A percentile compares a stretch with the other conserved stretches of the same genome.
Evolutionary conservation across 2,797 vertebrate genomes (phyloP).

Genomic region (Notamacropus eugenii): DNA sequence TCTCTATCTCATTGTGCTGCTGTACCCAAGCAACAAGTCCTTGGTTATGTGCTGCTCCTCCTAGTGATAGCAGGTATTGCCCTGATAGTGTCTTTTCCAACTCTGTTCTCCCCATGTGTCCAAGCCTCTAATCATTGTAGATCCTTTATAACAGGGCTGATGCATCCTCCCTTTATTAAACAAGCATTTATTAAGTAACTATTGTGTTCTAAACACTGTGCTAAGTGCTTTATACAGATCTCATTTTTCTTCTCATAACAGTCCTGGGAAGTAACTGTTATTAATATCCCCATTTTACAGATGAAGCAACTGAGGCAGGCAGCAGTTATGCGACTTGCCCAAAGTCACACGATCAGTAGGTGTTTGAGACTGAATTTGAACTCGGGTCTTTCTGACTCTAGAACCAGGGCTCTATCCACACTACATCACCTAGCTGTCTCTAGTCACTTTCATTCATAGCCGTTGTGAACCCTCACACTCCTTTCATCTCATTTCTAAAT

Average conservation of each 20-base stretch:
- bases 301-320: background rate
- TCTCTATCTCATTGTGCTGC: background rate
- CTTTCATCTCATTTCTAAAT: conserved; percentile 7
- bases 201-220: background rate
- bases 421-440: background rate
- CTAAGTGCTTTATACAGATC: background rate
- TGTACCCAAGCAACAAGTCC: background rate
- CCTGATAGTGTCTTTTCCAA: background rate
- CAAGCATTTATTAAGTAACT: background rate
- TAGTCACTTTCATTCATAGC: conserved; percentile 1
- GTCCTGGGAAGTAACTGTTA: background rate
- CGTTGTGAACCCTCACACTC: conserved; percentile 18
- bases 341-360: background rate
- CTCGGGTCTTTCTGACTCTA: background rate
- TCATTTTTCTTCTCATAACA: background rate
- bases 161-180: background rate
- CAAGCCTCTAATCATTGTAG: background rate
- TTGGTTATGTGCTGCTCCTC: background rate
- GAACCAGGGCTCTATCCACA: background rate
- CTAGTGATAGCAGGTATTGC: background rate
- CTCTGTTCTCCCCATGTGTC: background rate
- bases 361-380: background rate
- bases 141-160: background rate
- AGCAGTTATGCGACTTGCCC: background rate
- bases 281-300: background rate